Base-by-base conservation (phyloP, 2,797 vertebrate genomes). In the Lemur catta region DNA sequence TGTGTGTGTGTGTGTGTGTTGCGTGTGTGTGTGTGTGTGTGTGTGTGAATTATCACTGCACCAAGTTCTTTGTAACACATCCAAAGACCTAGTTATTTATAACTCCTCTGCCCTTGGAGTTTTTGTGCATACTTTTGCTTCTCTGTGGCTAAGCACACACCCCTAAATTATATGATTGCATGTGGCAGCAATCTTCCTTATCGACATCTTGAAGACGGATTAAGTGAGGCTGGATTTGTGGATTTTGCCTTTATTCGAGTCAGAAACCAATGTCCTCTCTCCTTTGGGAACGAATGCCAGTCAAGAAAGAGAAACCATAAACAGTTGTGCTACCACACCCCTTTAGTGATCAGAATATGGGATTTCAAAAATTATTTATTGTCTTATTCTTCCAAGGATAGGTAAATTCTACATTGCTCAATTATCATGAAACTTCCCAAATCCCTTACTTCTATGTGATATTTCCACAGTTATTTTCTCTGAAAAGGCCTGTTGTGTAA, bases 211-310 rank as follows among this genome's bases (percentile, higher is more conserved):
- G 63, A 96, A 82, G 94, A 94, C 20, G n/a, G 63, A 93, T 95
- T 90, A 88, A 94, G 38, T 87, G 86, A 94, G 84, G 61, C 67
- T 90, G 59, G 59, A 75, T 97, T 96, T 97, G 89, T 94, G 84
- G 76, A 26, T 91, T 97, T 95, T 95, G 79, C 79, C 85, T 84
- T 35, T 6, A 28, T 43, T 72, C 14, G 0, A 94, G 38, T 93
- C 24, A 84, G 79, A 89, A 69, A 81, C 79, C 71, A 74, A 15
- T 35, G 43, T 26, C 43, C 33, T 52, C 26, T 86, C 22, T 93
- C 85, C 82, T 85, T 52, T 80, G 91, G 92, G 69, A 95, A 57
- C 38, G 7, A 82, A 4, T 0, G 2, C 15, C 65, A 48, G n/a
- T 43, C 30, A 11, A 13, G 63, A 63, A 86, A 41, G 35, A 84